Evolutionary conservation across 2,888 invertebrate genomes (phyloP).

Genomic region (Ligdia adustata): DNA sequence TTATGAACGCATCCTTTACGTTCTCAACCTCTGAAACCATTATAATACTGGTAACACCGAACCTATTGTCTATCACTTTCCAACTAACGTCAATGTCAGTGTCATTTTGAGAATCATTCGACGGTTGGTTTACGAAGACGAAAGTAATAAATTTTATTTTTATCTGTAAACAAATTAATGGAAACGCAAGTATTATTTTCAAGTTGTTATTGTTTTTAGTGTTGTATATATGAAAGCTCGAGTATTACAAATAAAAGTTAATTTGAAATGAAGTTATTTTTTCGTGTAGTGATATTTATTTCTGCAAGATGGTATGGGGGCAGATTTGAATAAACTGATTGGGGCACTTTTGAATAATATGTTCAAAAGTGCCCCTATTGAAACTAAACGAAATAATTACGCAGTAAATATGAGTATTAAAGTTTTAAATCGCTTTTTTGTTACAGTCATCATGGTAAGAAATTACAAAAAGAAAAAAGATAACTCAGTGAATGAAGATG

Average conservation of each 20-base stretch:
- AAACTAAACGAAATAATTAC: neutral
- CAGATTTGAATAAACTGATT: constrained; percentile 21
- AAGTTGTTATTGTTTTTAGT: constrained; percentile 5
- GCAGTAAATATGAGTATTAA: neutral
- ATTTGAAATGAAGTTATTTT: constrained; percentile 1
- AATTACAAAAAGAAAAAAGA: constrained; percentile 12
- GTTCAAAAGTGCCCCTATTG: neutral
- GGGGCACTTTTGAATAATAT: constrained; percentile 33
- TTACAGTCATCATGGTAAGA: neutral
- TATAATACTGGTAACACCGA: constrained; percentile 12
- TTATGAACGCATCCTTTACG: constrained; percentile 12
- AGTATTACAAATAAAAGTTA: constrained; percentile 11
- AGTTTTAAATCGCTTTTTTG: neutral
- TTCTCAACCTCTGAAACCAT: constrained; percentile 12
- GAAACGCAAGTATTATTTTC: constrained; percentile 8
- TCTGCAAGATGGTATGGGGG: constrained; percentile 16
- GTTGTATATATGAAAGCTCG: constrained; percentile 9
- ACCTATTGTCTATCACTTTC: constrained; percentile 2
- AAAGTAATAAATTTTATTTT: constrained; percentile 8
- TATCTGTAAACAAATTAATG: constrained; percentile 10
- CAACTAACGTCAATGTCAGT: neutral
- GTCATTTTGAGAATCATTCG: constrained; percentile 4
- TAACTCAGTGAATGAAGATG: constrained; percentile 17
- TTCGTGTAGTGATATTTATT: constrained; percentile 10
- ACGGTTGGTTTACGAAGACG: constrained; percentile 8